Evolutionary conservation across 2,888 invertebrate genomes (phyloP).

Genomic region (Leucoma salicis): DNA sequence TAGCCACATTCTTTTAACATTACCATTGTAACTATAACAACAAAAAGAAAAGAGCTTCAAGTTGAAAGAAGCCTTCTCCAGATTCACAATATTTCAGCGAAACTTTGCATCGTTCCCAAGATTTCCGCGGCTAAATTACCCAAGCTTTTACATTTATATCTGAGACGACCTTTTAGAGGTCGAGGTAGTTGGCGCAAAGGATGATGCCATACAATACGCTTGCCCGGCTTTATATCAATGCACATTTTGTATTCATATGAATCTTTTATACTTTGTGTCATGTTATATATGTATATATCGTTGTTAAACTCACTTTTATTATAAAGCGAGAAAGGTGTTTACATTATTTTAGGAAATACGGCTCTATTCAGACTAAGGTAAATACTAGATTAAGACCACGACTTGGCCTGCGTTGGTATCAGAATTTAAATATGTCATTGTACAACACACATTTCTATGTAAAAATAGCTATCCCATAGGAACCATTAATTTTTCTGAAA

Average conservation of each 20-base stretch:
- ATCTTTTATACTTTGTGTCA: not conserved
- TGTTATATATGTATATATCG: not conserved
- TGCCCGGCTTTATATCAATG: not conserved
- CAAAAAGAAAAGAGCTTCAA: not conserved
- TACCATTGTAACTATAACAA: too few relatives aligned
- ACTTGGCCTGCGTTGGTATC: too few relatives aligned
- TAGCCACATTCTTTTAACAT: too few relatives aligned
- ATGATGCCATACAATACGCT: not conserved
- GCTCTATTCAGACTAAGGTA: not conserved
- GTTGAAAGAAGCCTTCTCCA: not conserved
- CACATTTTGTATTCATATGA: not conserved
- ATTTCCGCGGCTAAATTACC: not conserved
- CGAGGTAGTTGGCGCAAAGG: not conserved
- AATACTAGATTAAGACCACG: too few relatives aligned
- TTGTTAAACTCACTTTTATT: not conserved
- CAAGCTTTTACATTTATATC: not conserved
- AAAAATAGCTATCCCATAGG: too few relatives aligned
- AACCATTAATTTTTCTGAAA: too few relatives aligned
- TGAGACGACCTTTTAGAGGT: not conserved
- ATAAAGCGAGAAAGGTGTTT: not conserved
- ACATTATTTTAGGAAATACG: not conserved
- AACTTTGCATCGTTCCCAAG: not conserved
- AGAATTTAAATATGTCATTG: too few relatives aligned
- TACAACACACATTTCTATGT: too few relatives aligned
- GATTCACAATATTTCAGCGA: not conserved